Evolutionary conservation across 1,140 invertebrate genomes (phyloP), one percentile per base, ranked within the genome.

Genomic region (Proctacanthus coquilletti): DNA sequence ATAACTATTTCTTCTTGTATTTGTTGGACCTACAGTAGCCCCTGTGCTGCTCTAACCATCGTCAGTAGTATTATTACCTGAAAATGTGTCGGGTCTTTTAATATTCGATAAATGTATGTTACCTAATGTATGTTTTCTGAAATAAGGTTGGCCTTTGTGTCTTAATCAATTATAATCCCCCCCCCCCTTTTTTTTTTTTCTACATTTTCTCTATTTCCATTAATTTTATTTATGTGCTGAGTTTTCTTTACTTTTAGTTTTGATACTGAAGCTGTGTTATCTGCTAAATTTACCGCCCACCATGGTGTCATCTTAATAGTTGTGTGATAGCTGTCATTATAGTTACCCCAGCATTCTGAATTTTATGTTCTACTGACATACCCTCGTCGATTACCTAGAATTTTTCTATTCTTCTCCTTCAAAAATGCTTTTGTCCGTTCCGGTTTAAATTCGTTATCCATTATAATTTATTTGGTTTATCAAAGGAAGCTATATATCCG

Each of bases 171-270:
- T 39, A 21, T 32, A 39, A 15, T 39, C 32, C 21, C 32, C 13
- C 11, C 13, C 18, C 38, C 38, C 10, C 18, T 14, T 18, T 30
- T 4, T 18, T 30, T 39, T 6, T 6, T 39, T 39, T 39, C 38
- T 39, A 18, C 21, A 32, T 31, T 20, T 32, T 39, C 38, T 21
- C 38, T 32, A 32, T 5, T 17, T 32, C 14, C 32, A 21, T 39
- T 39, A 18, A 6, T 13, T 21, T 39, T 17, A 6, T 19, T 32
- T 31, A 2, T 39, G n/a, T n/a, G n/a, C n/a, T n/a, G n/a, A n/a
- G n/a, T n/a, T n/a, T n/a, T n/a, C n/a, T n/a, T n/a, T n/a, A n/a
- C n/a, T n/a, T n/a, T n/a, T n/a, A n/a, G n/a, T n/a, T n/a, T n/a
- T n/a, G n/a, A n/a, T n/a, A n/a, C n/a, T n/a, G n/a, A n/a, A n/a